Evolutionary conservation across 2,797 vertebrate species (phyloP).

Genomic region (Pagetopsis macropterus): DNA sequence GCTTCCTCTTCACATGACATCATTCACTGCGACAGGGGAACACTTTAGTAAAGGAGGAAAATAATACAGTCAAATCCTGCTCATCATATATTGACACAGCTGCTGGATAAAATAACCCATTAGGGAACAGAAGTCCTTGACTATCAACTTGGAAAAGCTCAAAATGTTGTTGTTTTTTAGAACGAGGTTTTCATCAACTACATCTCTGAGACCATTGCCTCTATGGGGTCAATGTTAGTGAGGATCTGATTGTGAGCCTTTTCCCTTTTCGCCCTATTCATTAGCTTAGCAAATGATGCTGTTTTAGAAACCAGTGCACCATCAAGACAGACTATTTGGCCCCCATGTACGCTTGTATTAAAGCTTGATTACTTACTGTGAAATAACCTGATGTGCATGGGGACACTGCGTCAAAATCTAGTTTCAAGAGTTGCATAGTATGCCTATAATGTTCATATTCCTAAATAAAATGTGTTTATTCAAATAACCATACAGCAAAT

Average conservation of each 20-base stretch:
- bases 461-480: background rate
- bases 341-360: background rate
- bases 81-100: background rate
- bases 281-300: no score
- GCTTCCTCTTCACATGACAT: conserved; percentile 57
- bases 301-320: no score
- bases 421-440: background rate
- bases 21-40: conserved; percentile 24
- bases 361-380: background rate
- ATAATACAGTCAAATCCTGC: background rate
- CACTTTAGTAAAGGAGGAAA: conserved; percentile 18
- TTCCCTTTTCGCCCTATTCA: background rate
- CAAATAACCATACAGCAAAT: no score
- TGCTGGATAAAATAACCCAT: background rate
- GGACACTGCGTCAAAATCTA: background rate
- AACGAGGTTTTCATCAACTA: background rate
- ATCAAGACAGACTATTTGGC: background rate
- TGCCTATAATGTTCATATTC: background rate
- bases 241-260: background rate
- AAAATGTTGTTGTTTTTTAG: background rate
- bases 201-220: background rate
- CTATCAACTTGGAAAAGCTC: no score
- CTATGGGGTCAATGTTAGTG: background rate
- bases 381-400: background rate
- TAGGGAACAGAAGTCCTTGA: background rate